Base-by-base conservation (phyloP, 2,797 vertebrate genomes). In the Tamandua tetradactyla region DNA sequence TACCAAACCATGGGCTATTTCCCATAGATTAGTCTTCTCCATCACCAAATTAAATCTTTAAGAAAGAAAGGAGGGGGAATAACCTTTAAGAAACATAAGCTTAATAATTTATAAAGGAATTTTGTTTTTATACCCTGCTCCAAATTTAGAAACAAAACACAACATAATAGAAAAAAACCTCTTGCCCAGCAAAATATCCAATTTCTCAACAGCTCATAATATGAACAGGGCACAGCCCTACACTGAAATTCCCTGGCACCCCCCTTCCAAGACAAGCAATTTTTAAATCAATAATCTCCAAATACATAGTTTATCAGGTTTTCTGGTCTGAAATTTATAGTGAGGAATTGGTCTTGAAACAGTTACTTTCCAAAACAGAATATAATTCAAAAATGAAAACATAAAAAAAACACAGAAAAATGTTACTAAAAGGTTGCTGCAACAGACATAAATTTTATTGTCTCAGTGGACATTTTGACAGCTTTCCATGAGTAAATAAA, bases 201-300 rank as follows among this genome's bases (percentile, higher is more conserved):
- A 3, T 87, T 86, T 76, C 59, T 52, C 66, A 57, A 49, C 4
- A 87, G 71, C 37, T 79, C 66, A 9, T 44, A 78, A 62, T 44
- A 74, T 17, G 78, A 92, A 64, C n/a, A 17, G 3, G 59, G 42
- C 18, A 42, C n/a, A 35, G 6, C 11, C 62, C 62, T 37, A 84
- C 61, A 93, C 25, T 35, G 52, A 93, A 59, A 62, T 37, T 71
- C 93, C 59, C 32, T 44, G 18, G 32, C 13, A 91, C 59, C 5
- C 11, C 80, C 23, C 68, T 95, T 79, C 74, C 79, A 82, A 93
- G 47, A 47, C 93, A 72, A 93, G 7, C 14, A 89, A 64, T 35
- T 93, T 91, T 87, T 93, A 87, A 81, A 87, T 85, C 75, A 86
- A 89, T 72, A 85, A 75, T 55, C 42, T 86, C 71, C 32, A 83